Percentiles rank a stretch among this genome's conserved stretches.
phyloP scores from a whole-genome alignment of 1,140 invertebrate genomes.

The Heliconius hewitsoni region DNA sequence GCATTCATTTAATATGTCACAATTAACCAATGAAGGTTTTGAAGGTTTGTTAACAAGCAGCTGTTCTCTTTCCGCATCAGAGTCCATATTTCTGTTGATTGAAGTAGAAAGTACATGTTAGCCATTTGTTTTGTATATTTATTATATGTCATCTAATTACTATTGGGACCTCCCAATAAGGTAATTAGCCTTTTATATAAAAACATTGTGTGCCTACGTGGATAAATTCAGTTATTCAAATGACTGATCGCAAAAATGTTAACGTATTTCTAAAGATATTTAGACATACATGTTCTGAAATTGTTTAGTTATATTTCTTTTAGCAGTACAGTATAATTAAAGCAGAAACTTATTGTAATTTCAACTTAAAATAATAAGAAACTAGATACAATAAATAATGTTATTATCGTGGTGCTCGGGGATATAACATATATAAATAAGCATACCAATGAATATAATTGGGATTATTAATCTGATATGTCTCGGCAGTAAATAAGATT shows the following conservation, averaged over 20 bases:
- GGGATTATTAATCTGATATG: not conserved
- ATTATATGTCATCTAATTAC: not conserved
- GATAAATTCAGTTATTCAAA: constrained; percentile 8
- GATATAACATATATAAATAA: not conserved
- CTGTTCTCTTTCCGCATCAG: constrained; percentile 54
- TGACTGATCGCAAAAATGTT: not conserved
- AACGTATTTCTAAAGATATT: not conserved
- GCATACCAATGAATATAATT: constrained; percentile 5
- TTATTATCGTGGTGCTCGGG: not conserved
- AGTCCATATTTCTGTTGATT: constrained; percentile 32
- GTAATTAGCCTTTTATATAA: not conserved
- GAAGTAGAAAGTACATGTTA: not conserved
- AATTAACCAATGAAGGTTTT: constrained; percentile 53
- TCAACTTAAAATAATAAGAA: not conserved
- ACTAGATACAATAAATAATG: not conserved
- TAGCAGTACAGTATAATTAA: not conserved
- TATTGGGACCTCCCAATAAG: not conserved
- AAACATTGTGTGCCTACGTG: constrained; percentile 33
- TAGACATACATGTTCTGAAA: not conserved
- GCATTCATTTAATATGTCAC: constrained; percentile 73
- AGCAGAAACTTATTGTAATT: not conserved
- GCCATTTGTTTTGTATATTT: not conserved
- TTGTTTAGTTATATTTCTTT: not conserved
- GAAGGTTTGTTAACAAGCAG: constrained; percentile 44
- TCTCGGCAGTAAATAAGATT: not conserved